A percentile compares a stretch with the other conserved stretches of the same genome.
These are phyloP conservation scores for Heliconius cydno DNA, from an alignment of 2,888 invertebrate genomes.

Conservation along the genomic window DNA sequence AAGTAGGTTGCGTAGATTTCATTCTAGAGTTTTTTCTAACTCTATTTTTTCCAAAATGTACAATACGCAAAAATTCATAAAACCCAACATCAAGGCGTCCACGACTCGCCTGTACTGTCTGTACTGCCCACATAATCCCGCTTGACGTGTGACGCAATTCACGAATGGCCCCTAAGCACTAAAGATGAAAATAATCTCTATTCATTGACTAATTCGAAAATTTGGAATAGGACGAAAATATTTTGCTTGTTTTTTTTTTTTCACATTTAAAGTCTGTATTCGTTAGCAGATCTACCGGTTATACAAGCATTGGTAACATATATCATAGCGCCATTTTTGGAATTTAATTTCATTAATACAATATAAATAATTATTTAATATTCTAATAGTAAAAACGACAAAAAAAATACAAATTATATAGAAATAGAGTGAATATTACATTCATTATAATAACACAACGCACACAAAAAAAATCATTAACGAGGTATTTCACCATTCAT, in stretches of 20 bases:
- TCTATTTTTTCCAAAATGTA: too few relatives aligned
- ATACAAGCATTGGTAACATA: conserved; percentile 53
- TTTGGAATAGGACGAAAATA: conserved; percentile 25
- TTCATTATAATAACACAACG: conserved; percentile 42
- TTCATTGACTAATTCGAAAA: conserved; percentile 32
- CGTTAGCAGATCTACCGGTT: conserved; percentile 31
- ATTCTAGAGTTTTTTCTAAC: too few relatives aligned
- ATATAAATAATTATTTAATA: conserved; percentile 59
- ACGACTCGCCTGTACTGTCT: too few relatives aligned
- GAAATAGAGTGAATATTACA: conserved; percentile 62
- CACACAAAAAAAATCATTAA: conserved; percentile 55
- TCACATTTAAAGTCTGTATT: conserved; percentile 16
- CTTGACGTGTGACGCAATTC: neutral
- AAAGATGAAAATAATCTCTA: conserved; percentile 43
- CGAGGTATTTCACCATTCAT: conserved; percentile 59
- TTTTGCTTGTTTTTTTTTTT: conserved; percentile 10
- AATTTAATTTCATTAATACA: conserved; percentile 53
- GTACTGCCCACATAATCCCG: neutral
- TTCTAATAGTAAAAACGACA: conserved; percentile 55
- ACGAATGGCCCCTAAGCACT: conserved; percentile 50
- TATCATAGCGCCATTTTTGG: conserved; percentile 36
- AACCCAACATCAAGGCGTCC: neutral
- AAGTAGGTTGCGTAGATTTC: too few relatives aligned
- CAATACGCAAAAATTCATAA: neutral
- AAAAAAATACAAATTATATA: conserved; percentile 58